A percentile compares a stretch with the other conserved stretches of the same genome.
Evolutionary conservation across 2,113 vertebrate species (phyloP).

Genomic region (Arenaria interpres): DNA sequence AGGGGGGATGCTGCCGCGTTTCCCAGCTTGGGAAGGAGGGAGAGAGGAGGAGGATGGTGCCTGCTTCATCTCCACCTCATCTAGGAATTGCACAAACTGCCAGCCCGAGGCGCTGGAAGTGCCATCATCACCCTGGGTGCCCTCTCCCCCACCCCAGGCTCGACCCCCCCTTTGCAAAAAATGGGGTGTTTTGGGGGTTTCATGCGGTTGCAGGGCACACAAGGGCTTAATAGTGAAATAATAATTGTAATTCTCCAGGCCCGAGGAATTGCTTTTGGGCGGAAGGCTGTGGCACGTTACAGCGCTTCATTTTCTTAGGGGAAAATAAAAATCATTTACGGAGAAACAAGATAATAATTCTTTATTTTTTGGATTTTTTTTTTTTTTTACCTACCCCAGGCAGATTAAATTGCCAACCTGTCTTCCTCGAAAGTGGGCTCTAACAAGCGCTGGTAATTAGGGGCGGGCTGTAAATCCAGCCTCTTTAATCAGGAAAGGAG

Average conservation of each 20-base stretch:
- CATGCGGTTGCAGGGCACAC: neutral
- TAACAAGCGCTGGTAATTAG: slow-evolving; percentile 47
- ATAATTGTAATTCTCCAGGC: neutral
- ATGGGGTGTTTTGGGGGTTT: neutral
- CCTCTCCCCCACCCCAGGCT: neutral
- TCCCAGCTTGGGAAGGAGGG: neutral
- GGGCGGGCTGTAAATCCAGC: slow-evolving; percentile 57
- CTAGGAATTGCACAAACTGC: accelerated
- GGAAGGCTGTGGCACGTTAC: neutral
- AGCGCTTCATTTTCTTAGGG: neutral
- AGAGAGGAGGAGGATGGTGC: neutral
- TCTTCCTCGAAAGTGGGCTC: slow-evolving; percentile 16
- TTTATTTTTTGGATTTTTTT: neutral
- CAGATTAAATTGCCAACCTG: slow-evolving; percentile 44
- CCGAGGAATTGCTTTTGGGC: neutral
- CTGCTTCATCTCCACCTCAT: neutral
- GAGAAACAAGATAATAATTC: slow-evolving; percentile 6
- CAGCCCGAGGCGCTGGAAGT: neutral
- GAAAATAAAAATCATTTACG: slow-evolving; percentile 28
- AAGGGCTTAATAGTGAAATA: neutral
- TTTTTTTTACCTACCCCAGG: neutral
- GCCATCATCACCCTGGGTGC: neutral
- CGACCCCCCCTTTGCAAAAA: neutral
- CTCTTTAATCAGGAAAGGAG: slow-evolving; percentile 47
- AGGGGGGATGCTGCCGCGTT: neutral